phyloP scores from a whole-genome alignment of 1,140 invertebrate genomes.

The Macrotrachela quadricornifera region DNA sequence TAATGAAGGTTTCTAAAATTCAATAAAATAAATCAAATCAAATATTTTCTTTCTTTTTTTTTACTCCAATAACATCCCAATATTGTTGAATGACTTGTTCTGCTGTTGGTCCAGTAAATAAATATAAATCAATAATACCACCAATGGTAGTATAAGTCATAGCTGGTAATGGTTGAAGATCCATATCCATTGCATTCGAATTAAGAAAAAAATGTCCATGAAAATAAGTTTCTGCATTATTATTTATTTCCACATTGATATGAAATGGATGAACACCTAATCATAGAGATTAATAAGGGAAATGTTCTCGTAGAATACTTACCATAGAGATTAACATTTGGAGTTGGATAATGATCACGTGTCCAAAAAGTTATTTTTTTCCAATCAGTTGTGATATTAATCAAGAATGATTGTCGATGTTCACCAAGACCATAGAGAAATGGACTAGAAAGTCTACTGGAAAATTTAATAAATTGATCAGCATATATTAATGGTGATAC shows the following conservation, averaged over 20 bases:
- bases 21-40: too few species aligned
- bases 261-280: slow-evolving; percentile 47
- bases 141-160: slow-evolving; percentile 24
- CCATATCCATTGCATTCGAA: slow-evolving; percentile 21
- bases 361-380: neutral
- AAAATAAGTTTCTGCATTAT: slow-evolving; percentile 23
- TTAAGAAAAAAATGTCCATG: slow-evolving; percentile 22
- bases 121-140: slow-evolving; percentile 25
- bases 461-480: slow-evolving; percentile 9
- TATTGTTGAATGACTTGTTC: slow-evolving; percentile 54
- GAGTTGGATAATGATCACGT: neutral
- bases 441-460: neutral
- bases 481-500: neutral
- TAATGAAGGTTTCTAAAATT: slow-evolving; percentile 10
- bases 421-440: slow-evolving; percentile 8
- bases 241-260: slow-evolving; percentile 35
- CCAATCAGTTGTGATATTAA: neutral
- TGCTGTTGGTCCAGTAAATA: slow-evolving; percentile 32
- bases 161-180: slow-evolving; percentile 23
- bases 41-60: too few species aligned
- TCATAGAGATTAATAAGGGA: too few species aligned
- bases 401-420: neutral
- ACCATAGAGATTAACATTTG: slow-evolving; percentile 6
- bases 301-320: too few species aligned
- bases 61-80: slow-evolving; percentile 41